Percentiles rank a stretch among this genome's conserved stretches.
Evolutionary conservation across 1,140 invertebrate species (phyloP).

Genomic region (Anoplolepis gracilipes): DNA sequence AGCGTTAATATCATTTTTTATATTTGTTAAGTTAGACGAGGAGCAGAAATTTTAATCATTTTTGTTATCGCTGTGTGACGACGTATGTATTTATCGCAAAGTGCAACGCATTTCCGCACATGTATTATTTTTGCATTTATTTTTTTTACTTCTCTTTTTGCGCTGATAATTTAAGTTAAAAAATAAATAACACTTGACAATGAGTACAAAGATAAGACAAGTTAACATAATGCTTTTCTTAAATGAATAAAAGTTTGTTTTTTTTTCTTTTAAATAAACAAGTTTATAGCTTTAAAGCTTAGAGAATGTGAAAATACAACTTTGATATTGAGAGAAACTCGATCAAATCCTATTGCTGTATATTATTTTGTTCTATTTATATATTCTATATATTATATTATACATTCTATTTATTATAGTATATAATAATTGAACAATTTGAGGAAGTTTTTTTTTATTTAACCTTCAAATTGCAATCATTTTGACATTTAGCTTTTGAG

Average conservation of each 20-base stretch:
- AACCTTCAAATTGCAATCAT: not conserved
- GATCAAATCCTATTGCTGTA: not conserved
- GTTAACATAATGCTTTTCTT: not conserved
- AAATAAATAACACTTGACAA: not conserved
- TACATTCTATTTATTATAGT: no score
- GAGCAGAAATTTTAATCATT: constrained; percentile 36
- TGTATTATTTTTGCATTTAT: no score
- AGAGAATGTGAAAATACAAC: not conserved
- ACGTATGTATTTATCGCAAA: not conserved
- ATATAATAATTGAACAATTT: not conserved
- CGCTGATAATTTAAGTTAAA: not conserved
- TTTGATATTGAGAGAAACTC: not conserved
- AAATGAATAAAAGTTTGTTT: not conserved
- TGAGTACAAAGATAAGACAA: not conserved
- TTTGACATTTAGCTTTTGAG: not conserved
- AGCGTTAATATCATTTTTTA: constrained; percentile 13
- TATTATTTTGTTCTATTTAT: no score
- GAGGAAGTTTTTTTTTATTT: not conserved
- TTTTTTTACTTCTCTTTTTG: not conserved
- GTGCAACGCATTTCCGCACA: not conserved
- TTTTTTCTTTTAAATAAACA: constrained; percentile 6
- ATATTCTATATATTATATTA: no score
- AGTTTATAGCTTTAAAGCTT: not conserved
- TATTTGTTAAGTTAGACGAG: not conserved
- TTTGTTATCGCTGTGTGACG: constrained; percentile 11